A percentile compares a stretch with the other conserved stretches of the same genome.
These are phyloP conservation scores for Leptinotarsa peninsularis DNA, from an alignment of 2,888 invertebrate genomes.

Conservation along the genomic window DNA sequence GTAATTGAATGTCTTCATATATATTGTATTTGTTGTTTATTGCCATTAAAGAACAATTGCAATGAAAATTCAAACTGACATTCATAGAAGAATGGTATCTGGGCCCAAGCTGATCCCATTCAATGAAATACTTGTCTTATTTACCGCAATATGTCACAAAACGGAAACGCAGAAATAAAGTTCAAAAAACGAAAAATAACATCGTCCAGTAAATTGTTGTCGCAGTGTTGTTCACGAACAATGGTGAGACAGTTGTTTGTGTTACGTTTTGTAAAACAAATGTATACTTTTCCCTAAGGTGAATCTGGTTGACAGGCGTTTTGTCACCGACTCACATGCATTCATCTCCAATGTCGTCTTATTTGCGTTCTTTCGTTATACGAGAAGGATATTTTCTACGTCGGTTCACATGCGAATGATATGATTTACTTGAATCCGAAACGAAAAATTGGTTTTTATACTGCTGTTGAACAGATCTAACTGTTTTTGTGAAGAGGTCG, in stretches of 20 bases:
- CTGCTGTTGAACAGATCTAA: too few relatives aligned
- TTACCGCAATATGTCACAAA: not conserved
- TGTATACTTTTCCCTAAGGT: not conserved
- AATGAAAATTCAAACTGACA: too few relatives aligned
- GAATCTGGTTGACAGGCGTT: not conserved
- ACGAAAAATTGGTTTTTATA: too few relatives aligned
- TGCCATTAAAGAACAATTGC: too few relatives aligned
- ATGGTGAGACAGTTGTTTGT: conserved; percentile 6
- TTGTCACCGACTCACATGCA: conserved; percentile 12
- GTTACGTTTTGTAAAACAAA: not conserved
- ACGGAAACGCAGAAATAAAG: not conserved
- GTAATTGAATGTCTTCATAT: too few relatives aligned
- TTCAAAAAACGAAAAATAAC: not conserved
- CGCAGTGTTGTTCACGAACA: not conserved
- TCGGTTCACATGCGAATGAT: not conserved
- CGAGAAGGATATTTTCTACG: not conserved
- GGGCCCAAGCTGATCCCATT: not conserved
- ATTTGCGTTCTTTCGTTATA: not conserved
- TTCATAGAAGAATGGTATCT: too few relatives aligned
- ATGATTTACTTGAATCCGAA: not conserved
- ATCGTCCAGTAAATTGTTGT: not conserved
- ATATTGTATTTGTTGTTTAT: too few relatives aligned
- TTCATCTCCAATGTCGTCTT: not conserved
- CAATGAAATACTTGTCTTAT: not conserved
- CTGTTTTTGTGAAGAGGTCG: too few relatives aligned